Conservation (phyloP, 2,797 vertebrate species). For the Euthynnus affinis region DNA sequence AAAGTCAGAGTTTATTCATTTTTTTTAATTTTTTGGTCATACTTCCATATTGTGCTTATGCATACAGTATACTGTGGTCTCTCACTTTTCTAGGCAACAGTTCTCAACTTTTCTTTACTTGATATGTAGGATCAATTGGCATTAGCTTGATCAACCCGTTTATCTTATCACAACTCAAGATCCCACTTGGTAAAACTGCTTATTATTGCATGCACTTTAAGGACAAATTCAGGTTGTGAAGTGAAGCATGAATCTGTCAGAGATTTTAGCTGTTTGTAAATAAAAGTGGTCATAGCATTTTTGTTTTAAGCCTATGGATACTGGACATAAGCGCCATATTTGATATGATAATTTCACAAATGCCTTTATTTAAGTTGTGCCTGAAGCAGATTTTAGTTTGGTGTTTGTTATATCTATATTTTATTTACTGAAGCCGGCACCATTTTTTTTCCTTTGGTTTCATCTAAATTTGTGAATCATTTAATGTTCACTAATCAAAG, state of each 20-base stretch:
- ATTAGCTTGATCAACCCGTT: conserved; percentile 93
- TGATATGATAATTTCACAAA: conserved; percentile 87
- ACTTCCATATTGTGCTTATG: conserved; percentile 97
- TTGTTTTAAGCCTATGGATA: conserved; percentile 81
- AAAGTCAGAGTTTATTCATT: conserved; percentile 92
- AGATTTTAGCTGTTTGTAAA: conserved; percentile 99
- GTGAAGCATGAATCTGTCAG: conserved; percentile 98
- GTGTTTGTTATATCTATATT: conserved; percentile 76
- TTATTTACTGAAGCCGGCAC: conserved; percentile 80
- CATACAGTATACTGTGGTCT: conserved; percentile 92
- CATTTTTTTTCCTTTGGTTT: conserved; percentile 74
- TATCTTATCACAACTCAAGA: conserved; percentile 94
- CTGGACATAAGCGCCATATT: conserved; percentile 82
- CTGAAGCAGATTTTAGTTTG: conserved; percentile 84
- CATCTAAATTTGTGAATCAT: conserved; percentile 85
- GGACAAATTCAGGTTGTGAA: conserved; percentile 97
- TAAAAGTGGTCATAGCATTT: conserved; percentile 95
- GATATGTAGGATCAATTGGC: conserved; percentile 83
- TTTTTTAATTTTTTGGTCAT: conserved; percentile 88
- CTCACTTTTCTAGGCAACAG: conserved; percentile 79
- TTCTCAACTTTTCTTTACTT: conserved; percentile 80
- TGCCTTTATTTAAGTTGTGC: conserved; percentile 89
- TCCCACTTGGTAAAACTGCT: conserved; percentile 93
- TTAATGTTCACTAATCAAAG: conserved; percentile 86
- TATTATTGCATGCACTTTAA: conserved; percentile 99